Evolutionary conservation across 30 jellyfish, hydroid and myxozoan genomes (phyloP), one percentile per base, ranked within the genome.

Genomic region (Aurelia aurita complex sp. Pacific): DNA sequence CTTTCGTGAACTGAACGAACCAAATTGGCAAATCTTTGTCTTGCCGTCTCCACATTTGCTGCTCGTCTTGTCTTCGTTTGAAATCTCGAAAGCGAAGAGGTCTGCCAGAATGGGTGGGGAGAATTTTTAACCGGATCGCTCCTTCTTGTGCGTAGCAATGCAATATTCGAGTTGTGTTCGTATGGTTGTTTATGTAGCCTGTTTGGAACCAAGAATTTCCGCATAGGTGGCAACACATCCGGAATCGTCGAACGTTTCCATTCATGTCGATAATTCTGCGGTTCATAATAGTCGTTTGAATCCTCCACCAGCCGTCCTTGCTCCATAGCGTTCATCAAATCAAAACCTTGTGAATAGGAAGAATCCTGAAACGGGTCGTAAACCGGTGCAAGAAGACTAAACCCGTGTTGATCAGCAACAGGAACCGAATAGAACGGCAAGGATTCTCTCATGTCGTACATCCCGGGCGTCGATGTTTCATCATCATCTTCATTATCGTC

Each of bases 401-500:
- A 82, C 29, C 89, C 97, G 42, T 76, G 86, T 57, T 76, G 94
- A 35, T 87, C 96, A 2, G 97, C 87, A 10, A 89, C 90, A 0
- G 97, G 97, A 9, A 89, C 79, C 8, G 97, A 77, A 67, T 71
- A 76, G 65, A 81, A 89, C 32, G 97, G 97, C 50, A 89, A 50
- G 0, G 97, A 13, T 43, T 52, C 96, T n/a, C 87, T 74, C 86
- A 77, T 73, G 62, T 87, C 96, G 40, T 75, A 71, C 83, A 79
- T 46, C 8, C 73, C 73, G 42, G 69, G 46, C 8, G 93, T 46
- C 2, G 93, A 67, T 8, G 93, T 19, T 33, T 84, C 87, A 2
- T n/a, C 69, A 10, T 71, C 82, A 3, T 84, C 93, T 1, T 64
- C 80, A 29, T 74, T 79, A 32, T 73, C 93, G n/a, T 42, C 80